Base-by-base conservation (phyloP, 2,888 invertebrate genomes). In the Pyrgus malvae region DNA sequence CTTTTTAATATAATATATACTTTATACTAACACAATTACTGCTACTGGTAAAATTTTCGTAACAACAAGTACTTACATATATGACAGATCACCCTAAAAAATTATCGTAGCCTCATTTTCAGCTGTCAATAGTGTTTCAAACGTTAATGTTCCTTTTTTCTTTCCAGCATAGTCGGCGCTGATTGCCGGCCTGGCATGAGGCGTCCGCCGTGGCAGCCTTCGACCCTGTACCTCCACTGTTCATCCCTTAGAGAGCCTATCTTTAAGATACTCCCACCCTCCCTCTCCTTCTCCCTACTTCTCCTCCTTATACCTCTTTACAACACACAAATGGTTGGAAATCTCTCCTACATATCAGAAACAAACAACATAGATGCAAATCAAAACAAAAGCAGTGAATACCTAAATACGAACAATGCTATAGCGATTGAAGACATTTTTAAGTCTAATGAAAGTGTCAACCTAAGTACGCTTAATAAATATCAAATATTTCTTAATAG, bases 161-260 rank as follows among this genome's bases (percentile, higher is more conserved):
- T 40, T 64, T 65, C 40, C 68, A 69, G 69, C 56, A 51, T 57
- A 64, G 62, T 63, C 64, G 60, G 60, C 63, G 55, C 51, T 65
- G 57, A 67, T 54, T 59, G 64, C 64, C 66, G 64, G 61, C 67
- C 62, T 84, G 89, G 87, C 75, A 89, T 89, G 89, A 84, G 80
- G 86, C 80, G 76, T 68, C 71, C 70, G 72, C 72, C 35, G 70
- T 74, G 68, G 64, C 71, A 64, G 67, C 51, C 70, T 61, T 65
- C 69, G 53, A 68, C 77, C 78, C 76, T 68, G 54, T 64, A 78
- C 80, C 79, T 79, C 41, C 41, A 42, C 72, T 76, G 66, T 70
- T 80, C 75, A 78, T 64, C 85, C 83, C 78, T 80, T 69, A 78
- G 70, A 72, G 84, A 74, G 64, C 66, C 75, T 62, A 70, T 70